Evolutionary conservation across 2,113 vertebrate genomes (phyloP), one percentile per base, ranked within the genome.

Genomic region (Stegostoma tigrinum): DNA sequence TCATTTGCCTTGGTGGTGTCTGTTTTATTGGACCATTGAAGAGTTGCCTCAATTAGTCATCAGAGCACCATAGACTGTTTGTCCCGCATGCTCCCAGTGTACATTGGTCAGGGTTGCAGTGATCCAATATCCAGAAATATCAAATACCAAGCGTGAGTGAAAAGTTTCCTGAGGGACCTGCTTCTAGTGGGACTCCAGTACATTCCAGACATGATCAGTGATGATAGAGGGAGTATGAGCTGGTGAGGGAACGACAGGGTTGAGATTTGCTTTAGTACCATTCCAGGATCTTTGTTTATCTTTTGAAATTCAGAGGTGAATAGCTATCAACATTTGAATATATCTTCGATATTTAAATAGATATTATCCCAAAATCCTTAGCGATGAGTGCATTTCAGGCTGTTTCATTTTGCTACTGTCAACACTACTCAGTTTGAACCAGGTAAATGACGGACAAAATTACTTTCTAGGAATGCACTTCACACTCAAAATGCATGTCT

Each of bases 1-100:
- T 91, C 5, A 91, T 91, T 91, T 91, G 27, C 21, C n/a, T 91
- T 64, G 89, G 30, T 91, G 89, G 30, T 91, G 89, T 64, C 17
- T 38, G 30, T 17, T 38, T 93, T 93, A n/a, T 61, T 93, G 89
- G 34, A n/a, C 34, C 61, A 38, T 66, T 67, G 61, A 38, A 66
- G 89, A n/a, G 5, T 66, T 66, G 38, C 61, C 87, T 34, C 27
- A 15, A 48, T 61, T 24, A 89, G 86, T 30, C 34, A 48, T 30
- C 52, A 55, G 48, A 55, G 12, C 86, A 55, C 10, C 24, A 61
- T 15, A 90, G 27, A 30, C 30, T n/a, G 27, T 38, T 83, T 80
- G n/a, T 80, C 75, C 34, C 17, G 34, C 80, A 21, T 27, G 34
- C 72, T 75, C 72, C 30, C 38, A 83, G 5, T 55, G 52, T 34